Evolutionary conservation across 2,888 invertebrate species (phyloP).

Genomic region (Uloborus plumipes): DNA sequence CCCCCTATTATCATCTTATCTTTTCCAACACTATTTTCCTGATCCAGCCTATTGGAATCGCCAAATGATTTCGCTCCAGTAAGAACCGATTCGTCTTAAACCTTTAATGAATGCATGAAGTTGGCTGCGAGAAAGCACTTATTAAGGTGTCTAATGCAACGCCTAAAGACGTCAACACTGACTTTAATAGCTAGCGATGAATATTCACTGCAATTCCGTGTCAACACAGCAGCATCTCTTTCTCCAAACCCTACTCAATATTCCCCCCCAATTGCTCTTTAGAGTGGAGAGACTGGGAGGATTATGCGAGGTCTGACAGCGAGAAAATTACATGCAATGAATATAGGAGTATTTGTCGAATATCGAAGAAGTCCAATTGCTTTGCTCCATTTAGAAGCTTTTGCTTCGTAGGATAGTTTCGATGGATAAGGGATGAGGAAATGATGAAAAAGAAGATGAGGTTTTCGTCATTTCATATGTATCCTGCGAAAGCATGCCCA

Average conservation of each 20-base stretch:
- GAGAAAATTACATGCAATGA: slow-evolving; percentile 19
- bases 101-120: no score
- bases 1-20: no score
- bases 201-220: slow-evolving; percentile 22
- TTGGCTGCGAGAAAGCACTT: no score
- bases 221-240: slow-evolving; percentile 10
- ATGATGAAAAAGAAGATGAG: no score
- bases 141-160: no score
- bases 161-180: not conserved
- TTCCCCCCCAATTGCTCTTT: slow-evolving; percentile 17
- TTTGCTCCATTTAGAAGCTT: slow-evolving; percentile 7
- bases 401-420: not conserved
- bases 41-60: no score
- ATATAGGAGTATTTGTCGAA: slow-evolving; percentile 29
- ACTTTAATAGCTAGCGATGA: slow-evolving; percentile 13
- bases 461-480: no score
- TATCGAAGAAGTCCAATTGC: not conserved
- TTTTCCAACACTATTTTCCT: no score
- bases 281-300: not conserved
- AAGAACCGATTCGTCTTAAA: no score
- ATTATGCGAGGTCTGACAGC: slow-evolving; percentile 14
- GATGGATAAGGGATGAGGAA: no score
- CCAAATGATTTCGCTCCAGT: no score
- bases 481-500: no score
- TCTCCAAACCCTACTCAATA: not conserved